Evolutionary conservation across 2,888 invertebrate species (phyloP).

Genomic region (Hyppa rectilinea): DNA sequence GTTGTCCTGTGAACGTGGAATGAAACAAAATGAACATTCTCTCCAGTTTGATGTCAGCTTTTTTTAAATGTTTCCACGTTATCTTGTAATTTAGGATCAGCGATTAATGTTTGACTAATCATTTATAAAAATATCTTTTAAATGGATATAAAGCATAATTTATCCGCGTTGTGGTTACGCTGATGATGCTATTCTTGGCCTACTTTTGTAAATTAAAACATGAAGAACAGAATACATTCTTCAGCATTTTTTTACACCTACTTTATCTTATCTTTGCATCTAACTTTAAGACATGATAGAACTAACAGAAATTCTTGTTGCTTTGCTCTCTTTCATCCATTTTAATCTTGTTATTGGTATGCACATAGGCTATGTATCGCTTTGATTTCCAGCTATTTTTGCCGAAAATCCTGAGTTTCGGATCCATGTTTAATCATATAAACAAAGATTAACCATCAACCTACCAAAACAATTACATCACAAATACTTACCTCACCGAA

Average conservation of each 20-base stretch:
- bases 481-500: slow-evolving; percentile 50
- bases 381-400: not conserved
- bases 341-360: not conserved
- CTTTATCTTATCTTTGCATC: too few relatives aligned
- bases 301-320: not conserved
- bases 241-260: too few relatives aligned
- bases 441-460: slow-evolving; percentile 37
- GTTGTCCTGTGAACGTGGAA: not conserved
- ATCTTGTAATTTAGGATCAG: not conserved
- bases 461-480: slow-evolving; percentile 36
- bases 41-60: not conserved
- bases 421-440: not conserved
- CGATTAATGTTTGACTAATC: not conserved
- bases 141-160: not conserved
- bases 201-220: slow-evolving; percentile 6
- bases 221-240: not conserved
- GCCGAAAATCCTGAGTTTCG: not conserved
- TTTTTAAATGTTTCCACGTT: not conserved
- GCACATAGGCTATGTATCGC: not conserved
- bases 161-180: too few relatives aligned
- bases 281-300: not conserved
- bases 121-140: not conserved
- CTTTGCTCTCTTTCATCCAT: too few relatives aligned
- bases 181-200: too few relatives aligned
- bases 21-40: not conserved